A percentile compares a stretch with the other conserved stretches of the same genome.
phyloP scores from a whole-genome alignment of 2,888 invertebrate genomes.

The Apamea crenata region DNA sequence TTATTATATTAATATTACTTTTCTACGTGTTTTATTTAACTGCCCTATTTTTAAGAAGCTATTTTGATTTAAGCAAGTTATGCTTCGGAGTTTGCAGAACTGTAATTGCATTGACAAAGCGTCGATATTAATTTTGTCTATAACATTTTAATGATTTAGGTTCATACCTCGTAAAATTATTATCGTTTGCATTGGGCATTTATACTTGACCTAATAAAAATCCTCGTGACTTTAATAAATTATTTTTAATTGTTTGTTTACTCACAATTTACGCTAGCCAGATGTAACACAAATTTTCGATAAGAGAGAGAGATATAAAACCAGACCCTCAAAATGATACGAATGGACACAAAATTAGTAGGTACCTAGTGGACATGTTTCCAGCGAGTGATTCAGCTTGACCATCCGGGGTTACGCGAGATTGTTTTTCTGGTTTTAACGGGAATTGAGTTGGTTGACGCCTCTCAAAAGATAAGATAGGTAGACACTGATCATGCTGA shows the following conservation, averaged over 20 bases:
- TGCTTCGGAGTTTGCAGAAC: not conserved
- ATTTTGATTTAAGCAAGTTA: not conserved
- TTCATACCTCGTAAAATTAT: slow-evolving; percentile 22
- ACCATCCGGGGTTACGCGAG: not conserved
- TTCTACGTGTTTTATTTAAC: slow-evolving; percentile 6
- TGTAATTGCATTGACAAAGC: not conserved
- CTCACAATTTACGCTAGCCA: slow-evolving; percentile 21
- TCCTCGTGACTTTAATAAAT: slow-evolving; percentile 18
- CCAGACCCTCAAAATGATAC: slow-evolving; percentile 8
- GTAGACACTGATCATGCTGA: no score
- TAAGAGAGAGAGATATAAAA: slow-evolving; percentile 4
- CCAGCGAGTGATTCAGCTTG: slow-evolving; percentile 9
- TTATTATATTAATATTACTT: slow-evolving; percentile 29
- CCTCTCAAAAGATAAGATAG: not conserved
- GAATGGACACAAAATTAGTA: not conserved
- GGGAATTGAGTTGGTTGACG: not conserved
- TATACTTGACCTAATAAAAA: slow-evolving; percentile 36
- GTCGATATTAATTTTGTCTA: not conserved
- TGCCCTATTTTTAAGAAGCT: not conserved
- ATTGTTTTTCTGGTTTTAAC: slow-evolving; percentile 3
- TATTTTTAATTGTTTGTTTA: slow-evolving; percentile 43
- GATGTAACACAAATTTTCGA: slow-evolving; percentile 38
- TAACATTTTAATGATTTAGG: not conserved
- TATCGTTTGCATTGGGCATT: slow-evolving; percentile 14
- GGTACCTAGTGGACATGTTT: slow-evolving; percentile 13